Base-by-base conservation (phyloP, 2,888 invertebrate species). In the Cephus pulcher region DNA sequence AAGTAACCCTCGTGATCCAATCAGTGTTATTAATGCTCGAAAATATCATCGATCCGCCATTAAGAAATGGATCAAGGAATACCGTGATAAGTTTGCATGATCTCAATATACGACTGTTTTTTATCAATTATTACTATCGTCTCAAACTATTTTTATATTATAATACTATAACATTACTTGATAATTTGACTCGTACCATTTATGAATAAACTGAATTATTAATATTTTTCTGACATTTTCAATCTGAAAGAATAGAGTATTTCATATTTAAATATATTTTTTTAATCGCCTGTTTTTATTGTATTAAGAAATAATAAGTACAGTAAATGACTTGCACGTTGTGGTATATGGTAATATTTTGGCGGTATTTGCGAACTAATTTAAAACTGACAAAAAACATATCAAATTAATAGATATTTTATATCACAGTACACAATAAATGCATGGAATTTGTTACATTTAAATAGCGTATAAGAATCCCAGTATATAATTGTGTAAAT, bases 1-100 rank as follows among this genome's bases (percentile, higher is more conserved):
- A 0, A 92, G 93, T 56, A 93, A 95, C 89, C 90, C 93, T 0
- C 89, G 92, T 3, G 97, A 97, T 91, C 96, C 96, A 0, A 88
- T 90, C n/a, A 93, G 95, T 1, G 96, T 97, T 1, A 91, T 90
- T 74, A 87, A 92, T 80, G 95, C 96, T 0, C 93, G 97, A 74
- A 89, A 93, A 70, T 92, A 94, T 75, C 96, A 96, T 88, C 93
- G 93, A 76, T 88, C 92, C 23, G 92, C 93, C 82, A 95, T 96
- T 80, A 90, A 88, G 75, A 92, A 91, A 75, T 96, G 96, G 96
- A 93, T 94, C 70, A 76, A 84, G 11, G 78, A 89, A 33, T 86
- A 87, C 78, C 78, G 70, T 15, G 40, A 76, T 56, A 15, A 23
- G 9, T 56, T 56, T 56, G 56, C 56, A 23, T 56, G 56, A 56